Percentiles rank a stretch among this genome's conserved stretches.
Conservation (phyloP, 2,113 vertebrate species). For the Callospermophilus lateralis region DNA sequence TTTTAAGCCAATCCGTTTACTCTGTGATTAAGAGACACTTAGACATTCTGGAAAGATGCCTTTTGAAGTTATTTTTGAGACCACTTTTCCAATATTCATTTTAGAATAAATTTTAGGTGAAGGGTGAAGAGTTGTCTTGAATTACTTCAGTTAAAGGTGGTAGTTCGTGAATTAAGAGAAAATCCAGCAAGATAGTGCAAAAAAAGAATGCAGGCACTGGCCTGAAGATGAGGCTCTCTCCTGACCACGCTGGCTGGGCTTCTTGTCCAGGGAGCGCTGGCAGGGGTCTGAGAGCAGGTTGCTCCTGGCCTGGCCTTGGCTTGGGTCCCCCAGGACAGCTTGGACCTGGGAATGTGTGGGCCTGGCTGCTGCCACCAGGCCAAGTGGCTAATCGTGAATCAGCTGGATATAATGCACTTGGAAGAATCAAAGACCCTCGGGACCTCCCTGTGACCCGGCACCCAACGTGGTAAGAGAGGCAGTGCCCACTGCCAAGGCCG, state of each 20-base stretch:
- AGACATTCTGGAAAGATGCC: not conserved
- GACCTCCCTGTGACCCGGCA: not conserved
- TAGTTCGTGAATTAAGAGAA: not conserved
- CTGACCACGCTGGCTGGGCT: not conserved
- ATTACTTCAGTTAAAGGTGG: not conserved
- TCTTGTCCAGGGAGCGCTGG: not conserved
- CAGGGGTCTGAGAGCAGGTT: not conserved
- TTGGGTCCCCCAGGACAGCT: not conserved
- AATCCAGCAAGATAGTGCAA: fast-evolving
- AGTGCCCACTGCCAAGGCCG: fast-evolving
- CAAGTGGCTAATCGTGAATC: not conserved
- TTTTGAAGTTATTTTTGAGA: not conserved
- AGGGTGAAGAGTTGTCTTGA: not conserved
- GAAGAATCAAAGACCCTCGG: not conserved
- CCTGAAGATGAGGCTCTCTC: not conserved
- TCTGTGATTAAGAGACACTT: not conserved
- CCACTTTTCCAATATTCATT: not conserved
- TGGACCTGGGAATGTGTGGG: not conserved
- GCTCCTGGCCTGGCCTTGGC: not conserved
- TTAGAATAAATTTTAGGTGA: not conserved
- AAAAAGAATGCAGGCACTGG: fast-evolving
- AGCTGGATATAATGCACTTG: not conserved
- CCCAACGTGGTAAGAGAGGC: conserved; percentile 22
- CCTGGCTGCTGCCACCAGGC: not conserved
- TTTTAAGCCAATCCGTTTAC: not conserved